A percentile compares a stretch with the other conserved stretches of the same genome.
These are phyloP conservation scores for Ophiothrix spiculata DNA, from an alignment of 35 echinoderm and acorn worm genomes.

Conservation along the genomic window DNA sequence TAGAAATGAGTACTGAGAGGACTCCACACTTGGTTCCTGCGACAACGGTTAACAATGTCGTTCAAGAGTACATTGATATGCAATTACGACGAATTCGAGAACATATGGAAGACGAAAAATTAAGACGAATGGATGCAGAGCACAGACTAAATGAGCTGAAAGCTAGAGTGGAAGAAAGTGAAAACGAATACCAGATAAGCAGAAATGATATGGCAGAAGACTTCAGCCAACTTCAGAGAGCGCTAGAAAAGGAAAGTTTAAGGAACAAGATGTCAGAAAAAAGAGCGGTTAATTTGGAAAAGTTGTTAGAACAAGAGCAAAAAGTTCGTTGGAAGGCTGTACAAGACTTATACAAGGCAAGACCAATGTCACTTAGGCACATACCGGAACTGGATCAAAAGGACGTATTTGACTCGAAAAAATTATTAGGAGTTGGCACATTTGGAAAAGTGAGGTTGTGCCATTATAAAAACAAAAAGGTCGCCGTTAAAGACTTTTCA, in stretches of 20 bases:
- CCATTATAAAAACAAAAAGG: not conserved
- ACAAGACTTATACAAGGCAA: not conserved
- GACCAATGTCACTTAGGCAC: not conserved
- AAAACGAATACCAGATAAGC: not conserved
- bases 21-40: too few relatives aligned
- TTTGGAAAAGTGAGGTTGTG: not conserved
- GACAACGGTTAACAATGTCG: too few relatives aligned
- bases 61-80: too few relatives aligned
- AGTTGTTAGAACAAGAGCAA: not conserved
- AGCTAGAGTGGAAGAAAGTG: not conserved
- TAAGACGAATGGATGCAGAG: not conserved
- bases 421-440: not conserved
- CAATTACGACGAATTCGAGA: not conserved
- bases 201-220: not conserved
- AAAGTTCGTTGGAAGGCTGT: not conserved
- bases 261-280: not conserved
- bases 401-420: not conserved
- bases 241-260: not conserved
- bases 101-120: too few relatives aligned
- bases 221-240: not conserved
- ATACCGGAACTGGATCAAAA: not conserved
- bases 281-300: not conserved
- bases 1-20: too few relatives aligned
- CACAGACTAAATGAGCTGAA: not conserved
- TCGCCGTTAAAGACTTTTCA: not conserved